Conservation (phyloP, 2,113 vertebrate species). For the Lamprotornis superbus region DNA sequence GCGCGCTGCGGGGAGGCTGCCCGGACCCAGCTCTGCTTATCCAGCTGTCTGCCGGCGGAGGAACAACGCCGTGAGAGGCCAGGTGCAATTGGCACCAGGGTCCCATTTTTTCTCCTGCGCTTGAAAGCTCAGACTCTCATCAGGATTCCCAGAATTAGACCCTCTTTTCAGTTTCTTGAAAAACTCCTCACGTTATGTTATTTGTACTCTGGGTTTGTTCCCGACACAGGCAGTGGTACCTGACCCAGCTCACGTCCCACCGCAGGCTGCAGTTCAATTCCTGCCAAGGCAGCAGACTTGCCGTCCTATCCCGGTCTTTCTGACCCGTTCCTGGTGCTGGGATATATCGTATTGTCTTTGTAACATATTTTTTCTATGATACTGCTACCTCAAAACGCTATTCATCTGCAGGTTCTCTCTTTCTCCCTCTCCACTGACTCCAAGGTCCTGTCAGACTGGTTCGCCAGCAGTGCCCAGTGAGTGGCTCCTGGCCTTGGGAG, state of each 20-base stretch:
- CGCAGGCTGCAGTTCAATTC: not conserved
- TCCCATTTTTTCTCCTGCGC: not conserved
- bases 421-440: not conserved
- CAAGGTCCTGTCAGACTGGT: not conserved
- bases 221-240: not conserved
- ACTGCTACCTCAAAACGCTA: not conserved
- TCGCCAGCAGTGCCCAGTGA: not conserved
- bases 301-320: accelerated
- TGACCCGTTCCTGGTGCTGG: not conserved
- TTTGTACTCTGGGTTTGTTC: not conserved
- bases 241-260: not conserved
- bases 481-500: not conserved
- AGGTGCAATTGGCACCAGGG: not conserved
- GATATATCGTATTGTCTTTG: accelerated
- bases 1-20: not conserved
- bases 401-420: not conserved
- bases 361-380: accelerated
- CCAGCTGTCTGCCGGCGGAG: not conserved
- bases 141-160: not conserved
- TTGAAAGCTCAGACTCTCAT: not conserved
- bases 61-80: not conserved
- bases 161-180: not conserved
- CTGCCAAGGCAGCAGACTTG: not conserved
- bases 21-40: not conserved
- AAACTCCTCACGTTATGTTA: not conserved